Evolutionary conservation across 2,888 invertebrate species (phyloP).

Genomic region (Morpho helenor): DNA sequence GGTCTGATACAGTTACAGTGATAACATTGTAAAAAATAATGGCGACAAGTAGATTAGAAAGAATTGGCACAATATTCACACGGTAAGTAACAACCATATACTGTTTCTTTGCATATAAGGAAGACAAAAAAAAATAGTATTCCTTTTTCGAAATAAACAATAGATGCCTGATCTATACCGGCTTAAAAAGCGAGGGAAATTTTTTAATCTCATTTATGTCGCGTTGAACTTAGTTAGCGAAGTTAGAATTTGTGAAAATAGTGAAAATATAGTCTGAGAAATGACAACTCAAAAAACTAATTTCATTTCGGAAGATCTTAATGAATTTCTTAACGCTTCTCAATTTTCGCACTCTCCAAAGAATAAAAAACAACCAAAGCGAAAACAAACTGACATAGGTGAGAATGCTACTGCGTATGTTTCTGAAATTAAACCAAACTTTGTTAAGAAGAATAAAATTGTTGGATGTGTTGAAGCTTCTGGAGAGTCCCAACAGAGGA

Average conservation of each 20-base stretch:
- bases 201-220: no score
- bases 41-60: conserved; percentile 85
- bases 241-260: not conserved
- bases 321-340: conserved; percentile 48
- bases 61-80: conserved; percentile 85
- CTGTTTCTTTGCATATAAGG: not conserved
- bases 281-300: conserved; percentile 55
- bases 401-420: conserved; percentile 38
- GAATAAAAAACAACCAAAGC: conserved; percentile 43
- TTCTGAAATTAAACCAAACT: conserved; percentile 32
- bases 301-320: conserved; percentile 46
- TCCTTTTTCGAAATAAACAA: not conserved
- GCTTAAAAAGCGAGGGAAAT: no score
- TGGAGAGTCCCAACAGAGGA: conserved; percentile 51
- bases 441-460: conserved; percentile 48
- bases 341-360: conserved; percentile 48
- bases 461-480: conserved; percentile 41
- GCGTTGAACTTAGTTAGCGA: no score
- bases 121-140: not conserved
- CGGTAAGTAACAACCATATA: conserved; percentile 65
- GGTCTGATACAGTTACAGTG: no score
- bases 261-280: conserved; percentile 6
- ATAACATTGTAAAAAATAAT: conserved; percentile 44
- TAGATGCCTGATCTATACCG: no score
- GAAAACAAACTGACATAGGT: conserved; percentile 29